phyloP scores from a whole-genome alignment of 2,888 invertebrate genomes.

The Eupithecia dodoneata region DNA sequence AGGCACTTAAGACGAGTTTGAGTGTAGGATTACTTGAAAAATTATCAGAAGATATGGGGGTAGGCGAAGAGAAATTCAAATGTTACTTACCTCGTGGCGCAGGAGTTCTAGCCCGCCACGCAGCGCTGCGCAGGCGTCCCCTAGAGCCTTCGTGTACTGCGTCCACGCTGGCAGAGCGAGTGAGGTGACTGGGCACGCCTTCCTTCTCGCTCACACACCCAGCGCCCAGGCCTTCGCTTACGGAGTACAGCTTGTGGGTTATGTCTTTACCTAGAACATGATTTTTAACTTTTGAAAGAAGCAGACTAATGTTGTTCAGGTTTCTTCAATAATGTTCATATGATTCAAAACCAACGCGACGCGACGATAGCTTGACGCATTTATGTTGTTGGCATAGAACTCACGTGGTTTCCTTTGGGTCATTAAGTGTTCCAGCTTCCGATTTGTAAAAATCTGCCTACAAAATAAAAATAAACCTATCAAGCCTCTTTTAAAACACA shows the following conservation, averaged over 20 bases:
- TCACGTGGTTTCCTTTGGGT: neutral
- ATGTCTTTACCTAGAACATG: constrained; percentile 88
- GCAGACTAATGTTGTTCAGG: neutral
- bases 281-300: neutral
- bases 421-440: neutral
- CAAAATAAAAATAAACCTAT: neutral
- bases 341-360: no score
- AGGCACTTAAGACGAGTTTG: no score
- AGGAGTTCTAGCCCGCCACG: constrained; percentile 81
- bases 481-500: no score
- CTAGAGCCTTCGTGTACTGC: constrained; percentile 91
- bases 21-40: no score
- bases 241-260: constrained; percentile 92
- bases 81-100: constrained; percentile 57
- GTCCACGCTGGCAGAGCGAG: constrained; percentile 90
- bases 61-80: no score
- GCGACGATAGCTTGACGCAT: neutral
- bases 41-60: no score
- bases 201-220: constrained; percentile 74
- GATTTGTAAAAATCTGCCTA: neutral
- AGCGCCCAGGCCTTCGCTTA: constrained; percentile 89
- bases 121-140: constrained; percentile 88
- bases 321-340: neutral
- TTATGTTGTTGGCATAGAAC: neutral
- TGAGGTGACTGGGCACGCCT: constrained; percentile 78